Evolutionary conservation across 2,113 vertebrate genomes (phyloP).

Genomic region (Pseudopipra pipra): DNA sequence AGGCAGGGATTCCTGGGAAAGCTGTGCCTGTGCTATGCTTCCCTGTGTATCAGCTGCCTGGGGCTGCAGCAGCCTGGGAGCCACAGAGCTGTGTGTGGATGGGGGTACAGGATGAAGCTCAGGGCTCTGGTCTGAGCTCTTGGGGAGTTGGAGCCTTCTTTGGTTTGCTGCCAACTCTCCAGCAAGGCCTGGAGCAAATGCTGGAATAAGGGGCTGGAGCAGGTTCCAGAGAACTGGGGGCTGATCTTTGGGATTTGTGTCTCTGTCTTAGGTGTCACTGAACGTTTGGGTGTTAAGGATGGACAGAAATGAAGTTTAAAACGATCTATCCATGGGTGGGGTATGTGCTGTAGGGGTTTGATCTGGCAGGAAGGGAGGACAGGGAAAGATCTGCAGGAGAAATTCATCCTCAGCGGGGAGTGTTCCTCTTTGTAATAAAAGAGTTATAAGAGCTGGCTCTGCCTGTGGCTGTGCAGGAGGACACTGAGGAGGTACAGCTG

Average conservation of each 20-base stretch:
- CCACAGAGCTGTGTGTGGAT: not conserved
- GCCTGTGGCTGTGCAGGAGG: not conserved
- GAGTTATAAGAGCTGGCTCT: not conserved
- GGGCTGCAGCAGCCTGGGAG: not conserved
- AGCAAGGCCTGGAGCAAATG: not conserved
- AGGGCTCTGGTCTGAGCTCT: not conserved
- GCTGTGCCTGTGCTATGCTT: not conserved
- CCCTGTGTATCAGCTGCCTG: not conserved
- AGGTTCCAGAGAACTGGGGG: not conserved
- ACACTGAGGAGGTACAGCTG: not conserved
- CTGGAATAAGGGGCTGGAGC: not conserved
- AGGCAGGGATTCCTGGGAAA: not conserved
- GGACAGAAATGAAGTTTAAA: not conserved
- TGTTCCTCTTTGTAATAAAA: not conserved
- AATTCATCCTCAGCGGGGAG: not conserved
- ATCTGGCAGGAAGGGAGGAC: not conserved
- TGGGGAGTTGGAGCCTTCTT: not conserved
- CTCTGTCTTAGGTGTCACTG: not conserved
- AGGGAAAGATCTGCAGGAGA: not conserved
- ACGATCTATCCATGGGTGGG: fast-evolving
- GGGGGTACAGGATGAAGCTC: not conserved
- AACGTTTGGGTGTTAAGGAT: not conserved
- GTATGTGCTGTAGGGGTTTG: not conserved
- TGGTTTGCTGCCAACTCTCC: not conserved
- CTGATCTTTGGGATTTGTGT: not conserved